These are phyloP conservation scores for Telmatochromis sp. DNA, from an alignment of 2,113 vertebrate species.

Conservation along the genomic window DNA sequence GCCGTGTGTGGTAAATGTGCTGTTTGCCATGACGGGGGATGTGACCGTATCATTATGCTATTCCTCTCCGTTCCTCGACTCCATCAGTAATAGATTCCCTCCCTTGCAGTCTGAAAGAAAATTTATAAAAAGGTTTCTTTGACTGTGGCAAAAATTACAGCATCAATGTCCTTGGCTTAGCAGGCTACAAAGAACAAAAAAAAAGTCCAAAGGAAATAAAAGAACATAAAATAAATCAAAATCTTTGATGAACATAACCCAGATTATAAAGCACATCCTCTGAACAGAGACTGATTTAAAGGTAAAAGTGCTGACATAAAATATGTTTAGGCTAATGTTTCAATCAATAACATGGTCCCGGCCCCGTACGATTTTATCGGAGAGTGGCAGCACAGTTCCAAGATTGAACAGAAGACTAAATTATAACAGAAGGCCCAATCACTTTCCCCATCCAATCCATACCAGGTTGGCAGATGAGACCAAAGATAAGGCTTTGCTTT, in stretches of 20 bases:
- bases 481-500: slow-evolving; percentile 40
- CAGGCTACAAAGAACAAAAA: slow-evolving; percentile 3
- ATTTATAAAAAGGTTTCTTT: slow-evolving; percentile 29
- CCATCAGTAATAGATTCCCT: slow-evolving; percentile 7
- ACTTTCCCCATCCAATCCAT: slow-evolving; percentile 22
- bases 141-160: slow-evolving; percentile 31
- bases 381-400: background rate
- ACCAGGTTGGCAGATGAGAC: slow-evolving; percentile 33
- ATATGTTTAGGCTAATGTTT: slow-evolving; percentile 5
- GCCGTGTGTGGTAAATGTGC: background rate
- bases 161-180: slow-evolving; percentile 25
- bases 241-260: background rate
- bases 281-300: background rate
- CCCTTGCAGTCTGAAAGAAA: background rate
- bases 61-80: background rate
- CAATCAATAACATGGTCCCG: background rate
- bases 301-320: background rate
- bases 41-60: background rate
- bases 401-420: slow-evolving; percentile 26
- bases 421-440: slow-evolving; percentile 33
- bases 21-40: background rate
- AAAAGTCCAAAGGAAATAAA: background rate
- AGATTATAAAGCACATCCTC: background rate
- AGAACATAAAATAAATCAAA: background rate
- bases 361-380: background rate